phyloP scores from a whole-genome alignment of 2,888 invertebrate genomes.

The Trichopoda pennipes region DNA sequence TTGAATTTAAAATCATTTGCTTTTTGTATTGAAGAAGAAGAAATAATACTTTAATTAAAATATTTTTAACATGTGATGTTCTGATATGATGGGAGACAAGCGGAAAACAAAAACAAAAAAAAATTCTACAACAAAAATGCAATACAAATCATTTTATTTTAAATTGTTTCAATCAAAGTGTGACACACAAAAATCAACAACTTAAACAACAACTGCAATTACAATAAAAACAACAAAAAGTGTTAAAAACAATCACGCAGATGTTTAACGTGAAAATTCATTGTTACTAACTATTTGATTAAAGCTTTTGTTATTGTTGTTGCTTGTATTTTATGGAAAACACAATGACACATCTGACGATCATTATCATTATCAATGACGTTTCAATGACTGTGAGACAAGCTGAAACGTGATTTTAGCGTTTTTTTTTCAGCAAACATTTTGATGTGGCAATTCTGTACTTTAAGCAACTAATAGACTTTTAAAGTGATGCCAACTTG shows the following conservation, averaged over 20 bases:
- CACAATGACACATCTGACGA: constrained; percentile 30
- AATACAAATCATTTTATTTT: constrained; percentile 52
- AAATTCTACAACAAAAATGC: not conserved
- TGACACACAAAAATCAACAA: constrained; percentile 48
- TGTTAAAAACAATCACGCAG: constrained; percentile 59
- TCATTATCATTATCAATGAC: constrained; percentile 40
- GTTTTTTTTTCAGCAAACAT: not conserved
- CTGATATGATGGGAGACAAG: constrained; percentile 13
- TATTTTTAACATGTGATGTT: constrained; percentile 46
- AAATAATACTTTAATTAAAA: constrained; percentile 37
- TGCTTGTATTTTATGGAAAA: constrained; percentile 28
- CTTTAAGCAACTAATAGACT: not conserved
- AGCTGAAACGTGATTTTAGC: not conserved
- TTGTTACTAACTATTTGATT: constrained; percentile 38
- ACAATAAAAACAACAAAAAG: constrained; percentile 14
- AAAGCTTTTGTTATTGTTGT: constrained; percentile 11
- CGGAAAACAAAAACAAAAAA: not conserved
- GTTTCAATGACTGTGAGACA: not conserved
- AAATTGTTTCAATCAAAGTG: constrained; percentile 56
- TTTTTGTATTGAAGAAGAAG: constrained; percentile 6
- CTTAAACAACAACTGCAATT: constrained; percentile 12
- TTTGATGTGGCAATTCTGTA: not conserved
- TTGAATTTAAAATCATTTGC: constrained; percentile 51
- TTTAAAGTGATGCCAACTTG: not conserved
- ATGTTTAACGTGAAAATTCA: constrained; percentile 64